These are phyloP conservation scores for Standfussiana lucernea DNA, from an alignment of 2,888 invertebrate genomes.

Conservation along the genomic window DNA sequence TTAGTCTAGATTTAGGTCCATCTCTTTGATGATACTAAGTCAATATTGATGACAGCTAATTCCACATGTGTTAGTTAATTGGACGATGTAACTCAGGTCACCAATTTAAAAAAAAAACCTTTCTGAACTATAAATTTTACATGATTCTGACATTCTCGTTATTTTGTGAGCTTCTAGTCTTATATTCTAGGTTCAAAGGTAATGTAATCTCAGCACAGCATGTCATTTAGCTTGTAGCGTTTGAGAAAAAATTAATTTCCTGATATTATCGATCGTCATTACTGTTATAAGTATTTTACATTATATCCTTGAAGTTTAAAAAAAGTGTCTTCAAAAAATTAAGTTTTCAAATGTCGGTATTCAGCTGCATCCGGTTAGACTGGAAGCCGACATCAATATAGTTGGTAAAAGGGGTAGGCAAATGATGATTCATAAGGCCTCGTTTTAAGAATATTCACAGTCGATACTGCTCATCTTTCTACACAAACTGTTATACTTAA, in stretches of 20 bases:
- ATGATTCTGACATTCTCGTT: background rate
- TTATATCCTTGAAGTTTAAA: background rate
- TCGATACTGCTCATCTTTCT: slow-evolving; percentile 26
- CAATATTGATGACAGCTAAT: slow-evolving; percentile 53
- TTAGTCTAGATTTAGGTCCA: slow-evolving; percentile 48
- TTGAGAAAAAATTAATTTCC: slow-evolving; percentile 22
- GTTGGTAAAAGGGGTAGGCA: background rate
- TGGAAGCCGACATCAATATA: background rate
- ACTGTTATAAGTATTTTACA: background rate
- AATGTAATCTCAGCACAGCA: background rate
- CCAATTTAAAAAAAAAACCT: background rate
- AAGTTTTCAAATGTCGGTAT: background rate
- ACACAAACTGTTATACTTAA: slow-evolving; percentile 17
- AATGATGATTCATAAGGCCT: background rate
- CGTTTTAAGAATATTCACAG: slow-evolving; percentile 10
- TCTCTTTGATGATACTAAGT: slow-evolving; percentile 42
- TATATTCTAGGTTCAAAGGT: background rate
- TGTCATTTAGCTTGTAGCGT: background rate
- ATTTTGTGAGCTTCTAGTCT: background rate
- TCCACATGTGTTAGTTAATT: slow-evolving; percentile 40
- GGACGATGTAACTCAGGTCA: slow-evolving; percentile 7
- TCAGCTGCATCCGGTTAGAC: background rate
- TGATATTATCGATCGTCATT: background rate
- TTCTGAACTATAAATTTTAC: background rate
- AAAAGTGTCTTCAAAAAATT: background rate